phyloP scores from a whole-genome alignment of 30 jellyfish, hydroid and myxozoan genomes.

The Hydractinia symbiolongicarpus region DNA sequence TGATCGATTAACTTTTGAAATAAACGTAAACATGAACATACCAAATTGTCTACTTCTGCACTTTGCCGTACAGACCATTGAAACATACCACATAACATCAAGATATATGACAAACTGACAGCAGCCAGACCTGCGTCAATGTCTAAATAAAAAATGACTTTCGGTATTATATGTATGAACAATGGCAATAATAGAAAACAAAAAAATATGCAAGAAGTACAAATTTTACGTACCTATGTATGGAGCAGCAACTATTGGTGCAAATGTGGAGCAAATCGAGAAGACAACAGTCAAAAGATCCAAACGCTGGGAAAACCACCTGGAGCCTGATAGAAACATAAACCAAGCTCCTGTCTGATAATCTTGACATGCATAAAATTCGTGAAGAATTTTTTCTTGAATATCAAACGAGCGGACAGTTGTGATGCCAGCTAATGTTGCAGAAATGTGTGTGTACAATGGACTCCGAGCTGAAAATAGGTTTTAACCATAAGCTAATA shows the following conservation, averaged over 20 bases:
- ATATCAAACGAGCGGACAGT: slow-evolving; percentile 45
- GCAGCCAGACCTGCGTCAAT: slow-evolving; percentile 49
- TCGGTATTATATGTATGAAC: no score
- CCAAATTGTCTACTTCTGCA: slow-evolving; percentile 57
- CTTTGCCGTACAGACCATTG: slow-evolving; percentile 74
- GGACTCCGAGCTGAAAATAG: slow-evolving; percentile 60
- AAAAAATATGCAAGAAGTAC: neutral
- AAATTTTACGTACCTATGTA: slow-evolving; percentile 33
- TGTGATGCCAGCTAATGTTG: slow-evolving; percentile 60
- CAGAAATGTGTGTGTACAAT: slow-evolving; percentile 50
- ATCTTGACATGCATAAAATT: slow-evolving; percentile 59
- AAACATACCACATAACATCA: slow-evolving; percentile 46
- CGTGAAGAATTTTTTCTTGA: slow-evolving; percentile 29
- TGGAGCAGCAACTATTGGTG: slow-evolving; percentile 43
- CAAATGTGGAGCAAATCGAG: slow-evolving; percentile 13
- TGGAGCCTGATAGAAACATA: slow-evolving; percentile 21
- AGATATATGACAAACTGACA: slow-evolving; percentile 44
- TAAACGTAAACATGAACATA: slow-evolving; percentile 12
- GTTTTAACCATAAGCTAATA: no score
- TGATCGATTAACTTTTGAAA: no score
- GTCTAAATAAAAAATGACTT: slow-evolving; percentile 11
- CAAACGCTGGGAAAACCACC: slow-evolving; percentile 61
- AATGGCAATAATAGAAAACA: neutral
- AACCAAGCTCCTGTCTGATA: slow-evolving; percentile 54
- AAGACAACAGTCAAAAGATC: slow-evolving; percentile 38